Conservation (phyloP, 92 coral and sea anemone genomes). For the Epizoanthus stellaris region DNA sequence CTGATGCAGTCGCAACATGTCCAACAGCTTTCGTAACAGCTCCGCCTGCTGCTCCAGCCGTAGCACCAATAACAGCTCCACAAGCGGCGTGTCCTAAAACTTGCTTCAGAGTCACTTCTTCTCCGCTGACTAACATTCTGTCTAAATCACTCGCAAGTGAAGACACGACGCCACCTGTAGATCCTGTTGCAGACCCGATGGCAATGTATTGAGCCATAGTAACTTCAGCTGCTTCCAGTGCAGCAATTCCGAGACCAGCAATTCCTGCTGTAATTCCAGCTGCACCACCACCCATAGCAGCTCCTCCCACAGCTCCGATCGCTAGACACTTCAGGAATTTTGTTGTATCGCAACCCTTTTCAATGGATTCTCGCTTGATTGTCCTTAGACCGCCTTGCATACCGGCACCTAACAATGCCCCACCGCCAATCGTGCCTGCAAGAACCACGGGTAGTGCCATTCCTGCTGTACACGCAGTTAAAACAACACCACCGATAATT, state of each 20-base stretch:
- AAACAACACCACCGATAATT: background rate
- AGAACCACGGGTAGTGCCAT: conserved; percentile 25
- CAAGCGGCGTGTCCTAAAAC: conserved; percentile 18
- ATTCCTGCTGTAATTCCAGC: conserved; percentile 9
- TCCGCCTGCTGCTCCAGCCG: conserved; percentile 37
- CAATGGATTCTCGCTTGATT: background rate
- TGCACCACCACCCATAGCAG: conserved; percentile 13
- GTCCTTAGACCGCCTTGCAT: conserved; percentile 21
- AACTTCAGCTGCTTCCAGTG: background rate
- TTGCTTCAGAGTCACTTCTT: conserved; percentile 41
- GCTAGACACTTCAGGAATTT: no score
- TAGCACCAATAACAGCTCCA: conserved; percentile 19
- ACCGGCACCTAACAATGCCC: conserved; percentile 23
- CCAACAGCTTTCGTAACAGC: conserved; percentile 23
- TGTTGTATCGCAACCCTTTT: conserved; percentile 23
- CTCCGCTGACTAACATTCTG: conserved; percentile 34
- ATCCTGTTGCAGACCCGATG: conserved; percentile 19
- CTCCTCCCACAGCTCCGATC: no score
- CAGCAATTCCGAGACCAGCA: conserved; percentile 3
- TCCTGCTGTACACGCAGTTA: conserved; percentile 34
- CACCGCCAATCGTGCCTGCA: conserved; percentile 4
- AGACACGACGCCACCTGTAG: conserved; percentile 6
- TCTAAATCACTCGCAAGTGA: background rate
- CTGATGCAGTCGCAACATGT: background rate
- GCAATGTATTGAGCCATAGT: background rate